These are phyloP conservation scores for Manacus vitellinus DNA, from an alignment of 2,113 vertebrate species.

Conservation along the genomic window DNA sequence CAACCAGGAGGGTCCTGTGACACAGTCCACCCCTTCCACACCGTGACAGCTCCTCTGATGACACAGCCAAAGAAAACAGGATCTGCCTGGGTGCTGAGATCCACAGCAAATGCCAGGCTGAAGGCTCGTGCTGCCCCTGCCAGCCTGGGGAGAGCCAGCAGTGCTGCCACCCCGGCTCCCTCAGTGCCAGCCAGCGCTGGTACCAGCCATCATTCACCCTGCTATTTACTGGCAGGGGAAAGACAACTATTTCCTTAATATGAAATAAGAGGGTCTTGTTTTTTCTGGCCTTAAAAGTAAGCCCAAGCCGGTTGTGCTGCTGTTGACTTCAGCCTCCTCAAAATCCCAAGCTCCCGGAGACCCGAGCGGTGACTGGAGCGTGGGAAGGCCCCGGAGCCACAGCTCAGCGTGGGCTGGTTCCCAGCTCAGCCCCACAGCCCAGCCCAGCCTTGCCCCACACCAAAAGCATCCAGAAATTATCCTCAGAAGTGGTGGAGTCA, in stretches of 20 bases:
- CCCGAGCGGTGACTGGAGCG: fast-evolving
- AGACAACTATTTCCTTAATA: background rate
- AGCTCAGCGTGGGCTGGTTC: fast-evolving
- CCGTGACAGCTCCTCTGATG: fast-evolving
- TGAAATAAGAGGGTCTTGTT: background rate
- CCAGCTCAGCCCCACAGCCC: background rate
- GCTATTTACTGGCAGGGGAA: fast-evolving
- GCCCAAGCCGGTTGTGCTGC: background rate
- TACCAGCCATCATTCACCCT: fast-evolving
- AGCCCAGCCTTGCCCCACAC: fast-evolving
- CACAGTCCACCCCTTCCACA: background rate
- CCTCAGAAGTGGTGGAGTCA: background rate
- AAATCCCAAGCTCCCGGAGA: background rate
- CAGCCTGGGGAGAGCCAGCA: background rate
- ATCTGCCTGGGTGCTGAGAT: background rate
- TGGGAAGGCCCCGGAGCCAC: background rate
- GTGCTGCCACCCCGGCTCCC: background rate
- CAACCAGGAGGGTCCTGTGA: background rate
- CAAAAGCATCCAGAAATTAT: fast-evolving
- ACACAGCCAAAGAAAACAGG: background rate
- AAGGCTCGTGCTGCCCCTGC: background rate
- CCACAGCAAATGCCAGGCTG: background rate
- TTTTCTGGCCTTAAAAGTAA: background rate
- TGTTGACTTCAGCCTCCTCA: fast-evolving
- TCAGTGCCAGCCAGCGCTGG: background rate